Percentiles rank a stretch among this genome's conserved stretches.
These are phyloP conservation scores for Archips crataeganus DNA, from an alignment of 2,888 invertebrate species.

Conservation along the genomic window DNA sequence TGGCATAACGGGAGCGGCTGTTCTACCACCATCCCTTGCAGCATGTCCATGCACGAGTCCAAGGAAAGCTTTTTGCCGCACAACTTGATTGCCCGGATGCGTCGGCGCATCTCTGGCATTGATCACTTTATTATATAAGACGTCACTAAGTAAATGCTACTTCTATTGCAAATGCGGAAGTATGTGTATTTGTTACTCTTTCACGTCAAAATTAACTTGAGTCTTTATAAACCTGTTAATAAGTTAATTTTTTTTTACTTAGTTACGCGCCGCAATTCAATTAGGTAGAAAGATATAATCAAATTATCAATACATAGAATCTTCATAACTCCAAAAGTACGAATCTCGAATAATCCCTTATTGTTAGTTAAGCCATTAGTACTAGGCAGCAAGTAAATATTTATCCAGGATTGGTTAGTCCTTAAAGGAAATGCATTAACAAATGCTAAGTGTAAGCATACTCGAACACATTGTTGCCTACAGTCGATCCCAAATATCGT, in stretches of 20 bases:
- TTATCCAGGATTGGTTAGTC: not conserved
- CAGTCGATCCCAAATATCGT: no score
- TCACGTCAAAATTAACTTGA: no score
- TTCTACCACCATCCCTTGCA: constrained; percentile 89
- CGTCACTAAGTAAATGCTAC: not conserved
- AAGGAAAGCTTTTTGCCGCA: constrained; percentile 96
- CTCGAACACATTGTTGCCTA: not conserved
- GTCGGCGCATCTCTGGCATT: constrained; percentile 90
- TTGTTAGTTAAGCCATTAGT: constrained; percentile 45
- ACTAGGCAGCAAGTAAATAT: constrained; percentile 9
- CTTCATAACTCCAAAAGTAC: not conserved
- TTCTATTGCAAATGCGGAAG: no score
- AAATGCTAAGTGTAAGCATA: not conserved
- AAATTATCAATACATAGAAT: not conserved
- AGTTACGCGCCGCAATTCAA: not conserved
- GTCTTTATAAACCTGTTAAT: not conserved
- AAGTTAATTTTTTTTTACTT: not conserved
- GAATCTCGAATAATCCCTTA: not conserved
- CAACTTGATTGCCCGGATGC: constrained; percentile 95
- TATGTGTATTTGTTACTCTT: no score
- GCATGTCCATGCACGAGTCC: constrained; percentile 96
- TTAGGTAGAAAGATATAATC: not conserved
- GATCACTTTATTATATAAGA: not conserved
- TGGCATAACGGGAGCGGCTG: constrained; percentile 82
- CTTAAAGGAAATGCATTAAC: not conserved